These are phyloP conservation scores for Lordiphosa stackelbergi DNA, from an alignment of 1,140 invertebrate genomes.

Conservation along the genomic window DNA sequence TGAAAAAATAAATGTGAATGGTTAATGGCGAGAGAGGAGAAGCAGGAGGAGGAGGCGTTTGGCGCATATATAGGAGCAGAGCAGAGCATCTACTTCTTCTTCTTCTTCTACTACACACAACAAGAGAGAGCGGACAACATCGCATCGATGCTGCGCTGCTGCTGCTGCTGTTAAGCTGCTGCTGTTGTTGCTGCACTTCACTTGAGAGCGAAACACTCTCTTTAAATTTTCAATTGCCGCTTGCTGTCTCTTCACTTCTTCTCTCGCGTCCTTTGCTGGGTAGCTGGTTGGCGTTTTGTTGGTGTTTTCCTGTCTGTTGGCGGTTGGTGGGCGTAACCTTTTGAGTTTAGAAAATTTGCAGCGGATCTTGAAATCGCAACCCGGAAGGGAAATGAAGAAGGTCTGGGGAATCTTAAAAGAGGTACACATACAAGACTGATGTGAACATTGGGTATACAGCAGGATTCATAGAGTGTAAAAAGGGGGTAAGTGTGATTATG, in stretches of 20 bases:
- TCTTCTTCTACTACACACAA: neutral
- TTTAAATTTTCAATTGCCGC: slow-evolving; percentile 15
- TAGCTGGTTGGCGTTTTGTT: slow-evolving; percentile 23
- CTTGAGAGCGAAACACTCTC: slow-evolving; percentile 3
- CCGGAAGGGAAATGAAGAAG: too few species aligned
- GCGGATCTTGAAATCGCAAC: neutral
- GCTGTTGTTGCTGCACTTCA: slow-evolving; percentile 13
- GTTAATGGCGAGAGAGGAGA: slow-evolving; percentile 23
- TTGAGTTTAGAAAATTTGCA: slow-evolving; percentile 3
- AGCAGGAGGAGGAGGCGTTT: slow-evolving; percentile 5
- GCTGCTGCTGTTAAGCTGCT: slow-evolving; percentile 19
- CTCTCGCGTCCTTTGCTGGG: slow-evolving; percentile 30
- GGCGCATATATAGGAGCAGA: slow-evolving; percentile 33
- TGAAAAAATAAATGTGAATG: slow-evolving; percentile 34
- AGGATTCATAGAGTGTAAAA: too few species aligned
- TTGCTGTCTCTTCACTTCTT: slow-evolving; percentile 36
- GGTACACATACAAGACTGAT: too few species aligned
- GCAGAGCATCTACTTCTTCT: slow-evolving; percentile 27
- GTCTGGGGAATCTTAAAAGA: too few species aligned
- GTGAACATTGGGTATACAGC: too few species aligned
- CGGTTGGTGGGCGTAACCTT: slow-evolving; percentile 36
- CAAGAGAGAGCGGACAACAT: slow-evolving; percentile 12
- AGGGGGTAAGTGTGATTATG: neutral
- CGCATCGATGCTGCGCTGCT: slow-evolving; percentile 31
- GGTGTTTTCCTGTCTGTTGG: slow-evolving; percentile 41